Evolutionary conservation across 1,140 invertebrate species (phyloP), one percentile per base, ranked within the genome.

Genomic region (Bombus balteatus): DNA sequence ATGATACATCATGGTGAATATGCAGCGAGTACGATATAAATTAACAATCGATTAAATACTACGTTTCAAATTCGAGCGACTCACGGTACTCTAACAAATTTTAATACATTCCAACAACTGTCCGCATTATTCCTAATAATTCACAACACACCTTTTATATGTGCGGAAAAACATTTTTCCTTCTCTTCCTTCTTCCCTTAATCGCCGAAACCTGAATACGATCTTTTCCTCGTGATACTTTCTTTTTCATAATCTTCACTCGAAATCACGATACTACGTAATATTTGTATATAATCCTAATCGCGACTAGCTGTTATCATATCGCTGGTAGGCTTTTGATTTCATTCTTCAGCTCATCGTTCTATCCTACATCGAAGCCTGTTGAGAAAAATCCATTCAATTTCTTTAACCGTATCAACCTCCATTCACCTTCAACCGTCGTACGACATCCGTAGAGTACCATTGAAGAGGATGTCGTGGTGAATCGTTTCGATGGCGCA

Each of bases 401-500:
- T 25, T 15, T 71, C 39, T 39, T 28, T 15, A 37, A 6, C 34
- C 8, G 32, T 25, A 5, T 37, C 22, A 39, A 5, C 12, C 25
- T 25, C 22, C 68, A 25, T 39, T 22, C 34, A 10, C 22, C 10
- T 5, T 39, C 59, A 62, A n/a, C 12, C 59, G 4, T n/a, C 59
- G 59, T 62, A 62, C 32, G 18, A 15, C 32, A n/a, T 22, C 6
- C 18, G 13, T 5, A 15, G n/a, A 41, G 25, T 15, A 13, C 10
- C 22, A 57, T 37, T 57, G 18, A 32, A 25, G 73, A 25, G 73
- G 53, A 25, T 28, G 34, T 75, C 32, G 47, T 41, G 43, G 72
- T 22, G 39, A 15, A 75, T 28, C 25, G 80, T 43, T 73, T n/a
- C 71, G 57, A 32, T 57, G 41, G 65, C 34, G 47, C 81, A 90